Evolutionary conservation across 2,113 vertebrate genomes (phyloP).

Genomic region (Furnarius figulus): DNA sequence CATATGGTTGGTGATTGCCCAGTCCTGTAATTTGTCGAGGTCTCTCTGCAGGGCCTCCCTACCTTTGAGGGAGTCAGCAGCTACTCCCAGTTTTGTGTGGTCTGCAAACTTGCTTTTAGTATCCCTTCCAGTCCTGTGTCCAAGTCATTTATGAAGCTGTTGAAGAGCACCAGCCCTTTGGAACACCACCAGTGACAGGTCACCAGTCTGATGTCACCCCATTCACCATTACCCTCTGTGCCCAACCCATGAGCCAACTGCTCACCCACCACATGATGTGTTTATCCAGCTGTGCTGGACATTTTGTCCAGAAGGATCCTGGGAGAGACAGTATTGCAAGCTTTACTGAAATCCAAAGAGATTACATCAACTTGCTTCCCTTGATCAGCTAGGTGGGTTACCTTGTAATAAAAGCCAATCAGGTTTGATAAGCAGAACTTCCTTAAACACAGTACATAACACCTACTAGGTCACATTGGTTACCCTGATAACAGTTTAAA

Average conservation of each 20-base stretch:
- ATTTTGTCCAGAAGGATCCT: neutral
- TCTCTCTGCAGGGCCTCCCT: neutral
- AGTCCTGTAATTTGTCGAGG: neutral
- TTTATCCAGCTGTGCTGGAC: neutral
- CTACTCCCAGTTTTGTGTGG: neutral
- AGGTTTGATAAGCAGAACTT: neutral
- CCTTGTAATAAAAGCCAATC: neutral
- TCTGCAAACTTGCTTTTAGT: neutral
- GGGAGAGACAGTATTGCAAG: neutral
- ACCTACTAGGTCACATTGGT: neutral
- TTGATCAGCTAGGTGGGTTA: neutral
- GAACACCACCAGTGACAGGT: neutral
- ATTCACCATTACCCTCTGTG: neutral
- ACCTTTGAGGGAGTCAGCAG: neutral
- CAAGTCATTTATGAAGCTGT: neutral
- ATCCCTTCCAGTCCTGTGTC: neutral
- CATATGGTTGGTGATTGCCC: neutral
- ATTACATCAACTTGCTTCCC: neutral
- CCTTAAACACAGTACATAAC: neutral
- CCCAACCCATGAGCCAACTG: neutral
- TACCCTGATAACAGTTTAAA: neutral
- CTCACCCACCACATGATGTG: neutral
- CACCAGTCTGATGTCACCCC: neutral
- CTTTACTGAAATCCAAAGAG: neutral
- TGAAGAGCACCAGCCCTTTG: neutral